A percentile compares a stretch with the other conserved stretches of the same genome.
Evolutionary conservation across 2,888 invertebrate species (phyloP).

Genomic region (Eutolmus rufibarbis): DNA sequence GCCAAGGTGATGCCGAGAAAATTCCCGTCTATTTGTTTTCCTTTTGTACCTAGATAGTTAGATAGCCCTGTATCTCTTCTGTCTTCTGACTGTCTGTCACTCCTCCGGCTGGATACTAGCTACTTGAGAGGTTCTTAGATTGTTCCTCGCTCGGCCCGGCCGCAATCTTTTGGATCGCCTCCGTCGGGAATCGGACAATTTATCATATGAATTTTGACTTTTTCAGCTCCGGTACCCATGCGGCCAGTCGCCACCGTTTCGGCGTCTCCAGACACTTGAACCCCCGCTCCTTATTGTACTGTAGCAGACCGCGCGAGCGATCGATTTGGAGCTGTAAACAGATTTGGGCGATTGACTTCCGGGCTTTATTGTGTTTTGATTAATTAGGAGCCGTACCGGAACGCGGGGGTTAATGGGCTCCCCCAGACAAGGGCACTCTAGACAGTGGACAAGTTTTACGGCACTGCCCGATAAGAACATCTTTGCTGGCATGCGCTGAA

Average conservation of each 20-base stretch:
- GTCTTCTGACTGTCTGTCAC: conserved; percentile 38
- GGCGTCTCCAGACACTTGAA: neutral
- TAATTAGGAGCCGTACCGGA: conserved; percentile 22
- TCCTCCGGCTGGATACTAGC: conserved; percentile 21
- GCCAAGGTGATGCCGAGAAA: conserved; percentile 46
- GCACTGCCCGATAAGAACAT: neutral
- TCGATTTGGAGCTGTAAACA: conserved; percentile 46
- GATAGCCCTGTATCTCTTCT: neutral
- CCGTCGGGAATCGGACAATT: conserved; percentile 34
- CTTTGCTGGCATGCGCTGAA: neutral
- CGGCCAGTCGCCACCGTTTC: conserved; percentile 40
- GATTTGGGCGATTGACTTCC: conserved; percentile 50
- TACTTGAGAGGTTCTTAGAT: neutral
- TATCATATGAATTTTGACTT: conserved; percentile 40
- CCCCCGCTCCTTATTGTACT: conserved; percentile 15
- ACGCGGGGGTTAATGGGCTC: conserved; percentile 3
- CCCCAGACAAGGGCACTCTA: neutral
- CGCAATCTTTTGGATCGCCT: conserved; percentile 1
- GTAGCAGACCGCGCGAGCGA: conserved; percentile 30
- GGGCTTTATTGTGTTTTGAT: conserved; percentile 49
- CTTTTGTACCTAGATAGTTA: conserved; percentile 27
- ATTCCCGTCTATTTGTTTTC: conserved; percentile 37
- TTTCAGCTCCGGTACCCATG: conserved; percentile 28
- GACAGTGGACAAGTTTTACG: neutral
- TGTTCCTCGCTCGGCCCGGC: neutral